Evolutionary conservation across 2,888 invertebrate genomes (phyloP).

Genomic region (Mantis religiosa): DNA sequence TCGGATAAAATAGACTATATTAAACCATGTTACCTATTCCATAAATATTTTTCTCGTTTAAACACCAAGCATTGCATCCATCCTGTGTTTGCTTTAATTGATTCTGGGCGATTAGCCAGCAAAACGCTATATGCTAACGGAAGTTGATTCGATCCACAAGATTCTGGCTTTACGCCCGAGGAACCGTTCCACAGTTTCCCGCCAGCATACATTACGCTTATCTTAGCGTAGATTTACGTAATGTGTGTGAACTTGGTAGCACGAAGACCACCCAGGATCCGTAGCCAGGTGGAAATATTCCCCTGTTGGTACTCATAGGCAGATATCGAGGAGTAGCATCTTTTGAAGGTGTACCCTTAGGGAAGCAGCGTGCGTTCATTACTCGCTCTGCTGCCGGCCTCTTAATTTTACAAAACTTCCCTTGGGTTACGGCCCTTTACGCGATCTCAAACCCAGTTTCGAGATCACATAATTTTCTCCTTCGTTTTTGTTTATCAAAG

Average conservation of each 20-base stretch:
- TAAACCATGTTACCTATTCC: too few relatives aligned
- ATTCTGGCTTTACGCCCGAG: not conserved
- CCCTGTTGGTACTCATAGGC: not conserved
- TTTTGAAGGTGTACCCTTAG: not conserved
- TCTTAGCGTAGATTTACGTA: not conserved
- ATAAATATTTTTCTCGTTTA: too few relatives aligned
- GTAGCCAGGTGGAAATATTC: not conserved
- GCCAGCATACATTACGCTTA: not conserved
- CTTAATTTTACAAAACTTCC: not conserved
- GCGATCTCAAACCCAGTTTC: not conserved
- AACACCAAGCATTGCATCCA: too few relatives aligned
- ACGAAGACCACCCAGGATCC: not conserved
- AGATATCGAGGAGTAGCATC: not conserved
- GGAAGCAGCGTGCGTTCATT: not conserved
- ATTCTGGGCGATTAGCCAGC: too few relatives aligned
- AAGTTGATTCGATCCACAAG: not conserved
- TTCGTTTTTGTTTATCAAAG: not conserved
- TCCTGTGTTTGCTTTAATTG: too few relatives aligned
- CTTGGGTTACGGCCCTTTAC: not conserved
- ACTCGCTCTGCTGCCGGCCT: not conserved
- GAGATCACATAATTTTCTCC: not conserved
- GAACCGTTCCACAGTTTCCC: not conserved
- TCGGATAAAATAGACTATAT: too few relatives aligned
- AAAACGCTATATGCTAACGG: not conserved
- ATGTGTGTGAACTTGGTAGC: not conserved